Evolutionary conservation across 2,797 vertebrate species (phyloP), one percentile per base, ranked within the genome.

Genomic region (Harpagifer antarcticus): DNA sequence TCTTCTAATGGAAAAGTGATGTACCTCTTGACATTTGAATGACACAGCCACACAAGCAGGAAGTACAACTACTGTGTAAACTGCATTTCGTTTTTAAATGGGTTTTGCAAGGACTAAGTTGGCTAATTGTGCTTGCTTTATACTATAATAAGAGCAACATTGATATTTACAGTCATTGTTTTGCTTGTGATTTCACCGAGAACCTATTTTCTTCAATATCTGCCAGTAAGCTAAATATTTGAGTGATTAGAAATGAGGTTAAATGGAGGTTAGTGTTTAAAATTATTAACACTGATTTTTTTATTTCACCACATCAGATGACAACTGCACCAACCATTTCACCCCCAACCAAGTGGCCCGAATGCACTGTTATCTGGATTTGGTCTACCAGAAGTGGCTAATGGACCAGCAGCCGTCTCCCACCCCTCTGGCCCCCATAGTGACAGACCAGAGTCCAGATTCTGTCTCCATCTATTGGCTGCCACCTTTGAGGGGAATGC

Each of bases 341-440:
- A 99, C 97, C 4, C 97, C 97, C 4, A 99, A 99, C 88, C 98
- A 99, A 90, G 97, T 97, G 75, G 98, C 98, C 15, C 92, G 98
- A 2, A 99, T 99, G 98, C 98, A 99, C 56, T 99, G 98, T 87
- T 99, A 99, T 57, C 79, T 99, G 27, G 98, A 99, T 90, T 85
- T 99, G 66, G 95, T 98, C 3, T 99, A 99, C 88, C 96, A 96
- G 87, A 95, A 93, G 47, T 99, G 98, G 98, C 92, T 96, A 16
- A 91, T 85, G n/a, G 92, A 90, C 74, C 92, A 12, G 68, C 96
- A 91, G 48, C 97, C 97, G 0, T 83, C 94, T 0, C 94, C 97
- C 43, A 91, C 97, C 65, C 96, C 98, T 0, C 89, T 99, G 71
- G 92, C 97, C 4, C 96, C 98, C 0, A 85, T 97, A 80, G 93